phyloP scores from a whole-genome alignment of 2,888 invertebrate genomes.

The Pristionchus entomophagus region DNA sequence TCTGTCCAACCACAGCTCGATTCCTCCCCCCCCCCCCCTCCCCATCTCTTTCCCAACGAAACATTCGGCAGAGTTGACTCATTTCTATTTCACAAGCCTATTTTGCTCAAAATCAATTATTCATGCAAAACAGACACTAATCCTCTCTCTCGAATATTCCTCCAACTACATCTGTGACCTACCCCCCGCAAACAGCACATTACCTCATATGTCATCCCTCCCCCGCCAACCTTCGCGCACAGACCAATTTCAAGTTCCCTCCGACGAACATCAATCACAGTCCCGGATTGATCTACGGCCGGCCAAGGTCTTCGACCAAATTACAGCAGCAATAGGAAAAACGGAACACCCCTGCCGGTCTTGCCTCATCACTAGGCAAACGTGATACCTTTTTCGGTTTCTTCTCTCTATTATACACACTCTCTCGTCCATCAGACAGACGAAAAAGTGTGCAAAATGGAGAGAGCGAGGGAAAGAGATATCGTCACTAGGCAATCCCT shows the following conservation, averaged over 20 bases:
- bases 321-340: background rate
- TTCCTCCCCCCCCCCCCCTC: no score
- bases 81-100: background rate
- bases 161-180: background rate
- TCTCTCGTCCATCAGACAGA: no score
- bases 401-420: no score
- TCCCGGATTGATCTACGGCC: background rate
- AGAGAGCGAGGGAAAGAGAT: no score
- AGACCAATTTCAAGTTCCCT: background rate
- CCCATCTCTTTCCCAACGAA: background rate
- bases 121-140: slow-evolving; percentile 11
- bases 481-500: background rate
- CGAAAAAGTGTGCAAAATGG: no score
- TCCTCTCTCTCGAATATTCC: background rate
- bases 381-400: no score
- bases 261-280: background rate
- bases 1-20: background rate
- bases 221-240: slow-evolving; percentile 12
- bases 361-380: no score
- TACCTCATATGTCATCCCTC: background rate
- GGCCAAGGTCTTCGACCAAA: background rate
- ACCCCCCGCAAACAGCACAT: background rate
- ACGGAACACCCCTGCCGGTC: background rate
- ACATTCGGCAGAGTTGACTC: background rate
- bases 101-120: slow-evolving; percentile 8